These are phyloP conservation scores for Enhydra lutris DNA, from an alignment of 2,113 vertebrate genomes.

Conservation along the genomic window DNA sequence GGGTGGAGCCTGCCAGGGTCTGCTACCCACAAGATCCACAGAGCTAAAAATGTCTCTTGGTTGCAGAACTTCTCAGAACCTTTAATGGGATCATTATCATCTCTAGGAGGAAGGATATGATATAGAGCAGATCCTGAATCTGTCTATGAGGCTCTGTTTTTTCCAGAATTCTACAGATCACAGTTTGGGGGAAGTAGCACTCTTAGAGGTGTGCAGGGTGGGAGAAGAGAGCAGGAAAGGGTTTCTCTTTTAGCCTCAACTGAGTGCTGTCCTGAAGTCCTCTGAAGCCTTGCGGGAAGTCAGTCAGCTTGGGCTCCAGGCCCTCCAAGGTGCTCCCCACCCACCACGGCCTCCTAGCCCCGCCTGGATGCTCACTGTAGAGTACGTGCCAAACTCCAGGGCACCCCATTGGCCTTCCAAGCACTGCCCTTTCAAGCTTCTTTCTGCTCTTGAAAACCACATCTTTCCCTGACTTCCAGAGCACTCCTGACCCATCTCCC, in stretches of 20 bases:
- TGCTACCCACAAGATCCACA: not conserved
- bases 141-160: not conserved
- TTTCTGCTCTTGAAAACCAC: not conserved
- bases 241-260: not conserved
- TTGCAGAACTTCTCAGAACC: not conserved
- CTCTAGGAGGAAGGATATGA: not conserved
- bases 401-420: not conserved
- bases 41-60: not conserved
- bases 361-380: too few relatives aligned
- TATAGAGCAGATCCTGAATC: not conserved
- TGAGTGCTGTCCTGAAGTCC: not conserved
- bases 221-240: not conserved
- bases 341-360: not conserved
- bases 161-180: not conserved
- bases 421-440: not conserved
- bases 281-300: not conserved
- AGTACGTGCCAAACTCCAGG: not conserved
- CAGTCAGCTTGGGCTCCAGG: not conserved
- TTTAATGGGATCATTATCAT: not conserved
- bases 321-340: rapidly evolving
- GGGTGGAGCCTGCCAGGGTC: too few relatives aligned
- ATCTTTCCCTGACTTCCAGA: not conserved
- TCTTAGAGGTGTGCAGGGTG: rapidly evolving
- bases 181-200: not conserved
- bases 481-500: not conserved